A percentile compares a stretch with the other conserved stretches of the same genome.
phyloP scores from a whole-genome alignment of 2,113 vertebrate species.

The Nothocercus nigrocapillus region DNA sequence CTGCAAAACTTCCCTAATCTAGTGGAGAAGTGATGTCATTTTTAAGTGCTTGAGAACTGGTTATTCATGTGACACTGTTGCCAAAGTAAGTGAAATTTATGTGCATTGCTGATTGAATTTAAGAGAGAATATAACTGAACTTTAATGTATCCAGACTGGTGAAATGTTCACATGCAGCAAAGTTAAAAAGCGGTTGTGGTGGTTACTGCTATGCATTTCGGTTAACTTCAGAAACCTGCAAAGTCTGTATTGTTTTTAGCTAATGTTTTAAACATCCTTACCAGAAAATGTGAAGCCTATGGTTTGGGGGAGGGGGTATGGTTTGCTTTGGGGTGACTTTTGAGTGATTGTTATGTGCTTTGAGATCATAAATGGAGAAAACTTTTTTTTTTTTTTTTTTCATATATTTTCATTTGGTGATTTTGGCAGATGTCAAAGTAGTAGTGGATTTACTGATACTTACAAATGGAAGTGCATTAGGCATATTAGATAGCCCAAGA shows the following conservation, averaged over 20 bases:
- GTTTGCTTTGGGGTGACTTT: background rate
- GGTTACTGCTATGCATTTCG: background rate
- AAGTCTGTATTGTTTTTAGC: background rate
- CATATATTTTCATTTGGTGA: background rate
- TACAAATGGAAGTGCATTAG: background rate
- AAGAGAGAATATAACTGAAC: background rate
- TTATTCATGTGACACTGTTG: background rate
- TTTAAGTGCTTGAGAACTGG: background rate
- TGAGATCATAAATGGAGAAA: background rate
- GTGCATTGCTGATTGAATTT: background rate
- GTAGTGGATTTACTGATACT: background rate
- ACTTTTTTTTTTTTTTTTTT: background rate
- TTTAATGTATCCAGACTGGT: background rate
- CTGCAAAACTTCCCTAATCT: background rate
- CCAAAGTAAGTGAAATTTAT: background rate
- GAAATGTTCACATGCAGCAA: background rate
- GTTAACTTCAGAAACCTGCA: background rate
- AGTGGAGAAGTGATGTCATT: background rate
- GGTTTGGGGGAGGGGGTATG: background rate
- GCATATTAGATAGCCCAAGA: background rate
- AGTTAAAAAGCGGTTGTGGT: background rate
- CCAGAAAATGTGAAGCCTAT: background rate
- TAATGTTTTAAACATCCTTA: background rate
- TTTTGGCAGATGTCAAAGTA: background rate
- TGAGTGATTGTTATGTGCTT: background rate